A percentile compares a stretch with the other conserved stretches of the same genome.
Conservation (phyloP, 2,888 invertebrate species). For the Aquatica leii region DNA sequence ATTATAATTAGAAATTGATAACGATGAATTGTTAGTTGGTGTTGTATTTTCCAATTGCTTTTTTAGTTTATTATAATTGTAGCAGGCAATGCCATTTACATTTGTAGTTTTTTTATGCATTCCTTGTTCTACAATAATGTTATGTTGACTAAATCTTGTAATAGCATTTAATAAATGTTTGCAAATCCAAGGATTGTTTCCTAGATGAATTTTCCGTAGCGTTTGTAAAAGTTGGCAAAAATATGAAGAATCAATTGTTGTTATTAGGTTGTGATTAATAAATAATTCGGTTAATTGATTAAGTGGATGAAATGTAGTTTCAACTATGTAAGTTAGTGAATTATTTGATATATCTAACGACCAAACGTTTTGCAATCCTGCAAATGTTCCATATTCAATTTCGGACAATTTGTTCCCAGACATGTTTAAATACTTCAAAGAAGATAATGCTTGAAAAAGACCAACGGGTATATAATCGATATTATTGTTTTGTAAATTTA, state of each 20-base stretch:
- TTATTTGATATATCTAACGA: slow-evolving; percentile 22
- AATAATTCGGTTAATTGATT: slow-evolving; percentile 13
- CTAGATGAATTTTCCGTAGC: slow-evolving; percentile 2
- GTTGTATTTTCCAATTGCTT: not conserved
- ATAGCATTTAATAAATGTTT: slow-evolving; percentile 17
- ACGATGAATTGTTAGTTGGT: not conserved
- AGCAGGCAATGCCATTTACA: slow-evolving; percentile 17
- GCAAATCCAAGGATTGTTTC: slow-evolving; percentile 30
- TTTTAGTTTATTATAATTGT: not conserved
- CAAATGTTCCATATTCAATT: slow-evolving; percentile 23
- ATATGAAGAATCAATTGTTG: slow-evolving; percentile 14
- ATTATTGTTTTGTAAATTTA: slow-evolving; percentile 16
- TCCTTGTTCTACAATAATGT: not conserved
- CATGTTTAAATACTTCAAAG: slow-evolving; percentile 7
- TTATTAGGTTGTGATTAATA: slow-evolving; percentile 26
- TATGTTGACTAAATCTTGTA: not conserved
- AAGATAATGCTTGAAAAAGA: slow-evolving; percentile 7
- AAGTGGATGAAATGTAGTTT: slow-evolving; percentile 21
- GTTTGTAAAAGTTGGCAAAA: slow-evolving; percentile 3
- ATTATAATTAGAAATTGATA: not conserved
- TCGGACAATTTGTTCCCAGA: too few species aligned
- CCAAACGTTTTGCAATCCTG: slow-evolving; percentile 7
- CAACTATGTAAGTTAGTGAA: slow-evolving; percentile 1
- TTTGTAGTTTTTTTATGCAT: not conserved
- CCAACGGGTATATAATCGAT: slow-evolving; percentile 17